These are phyloP conservation scores for Anarrhichthys ocellatus DNA, from an alignment of 2,113 vertebrate genomes.

Conservation along the genomic window DNA sequence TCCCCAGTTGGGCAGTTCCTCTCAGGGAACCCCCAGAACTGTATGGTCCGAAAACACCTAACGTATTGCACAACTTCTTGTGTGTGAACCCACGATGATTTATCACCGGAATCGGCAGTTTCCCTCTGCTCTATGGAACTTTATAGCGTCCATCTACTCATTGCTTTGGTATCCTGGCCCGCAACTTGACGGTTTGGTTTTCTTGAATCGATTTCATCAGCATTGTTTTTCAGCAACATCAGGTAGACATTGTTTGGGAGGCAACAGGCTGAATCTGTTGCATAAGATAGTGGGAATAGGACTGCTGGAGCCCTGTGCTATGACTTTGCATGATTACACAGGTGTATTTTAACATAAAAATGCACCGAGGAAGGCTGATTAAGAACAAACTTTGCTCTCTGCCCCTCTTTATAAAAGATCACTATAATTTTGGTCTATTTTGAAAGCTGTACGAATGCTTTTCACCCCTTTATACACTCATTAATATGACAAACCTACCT, in stretches of 20 bases:
- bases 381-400: slow-evolving; percentile 20
- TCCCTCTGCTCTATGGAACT: background rate
- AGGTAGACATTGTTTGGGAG: background rate
- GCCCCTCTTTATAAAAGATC: slow-evolving; percentile 41
- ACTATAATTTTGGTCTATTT: slow-evolving; percentile 51
- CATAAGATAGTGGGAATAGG: background rate
- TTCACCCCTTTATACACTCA: slow-evolving; percentile 31
- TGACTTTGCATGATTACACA: slow-evolving; percentile 55
- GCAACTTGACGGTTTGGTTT: background rate
- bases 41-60: background rate
- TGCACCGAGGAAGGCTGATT: background rate
- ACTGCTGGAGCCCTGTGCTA: background rate
- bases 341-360: slow-evolving; percentile 43
- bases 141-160: background rate
- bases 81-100: background rate
- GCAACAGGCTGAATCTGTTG: slow-evolving; percentile 9
- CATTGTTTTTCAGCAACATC: background rate
- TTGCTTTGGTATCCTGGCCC: background rate
- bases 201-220: background rate
- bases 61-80: background rate
- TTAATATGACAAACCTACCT: slow-evolving; percentile 28
- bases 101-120: background rate
- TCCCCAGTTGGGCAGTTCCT: no score
- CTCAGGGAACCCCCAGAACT: no score
- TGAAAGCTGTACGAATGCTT: slow-evolving; percentile 35